Evolutionary conservation across 2,888 invertebrate genomes (phyloP).

Genomic region (Cephus runcator): DNA sequence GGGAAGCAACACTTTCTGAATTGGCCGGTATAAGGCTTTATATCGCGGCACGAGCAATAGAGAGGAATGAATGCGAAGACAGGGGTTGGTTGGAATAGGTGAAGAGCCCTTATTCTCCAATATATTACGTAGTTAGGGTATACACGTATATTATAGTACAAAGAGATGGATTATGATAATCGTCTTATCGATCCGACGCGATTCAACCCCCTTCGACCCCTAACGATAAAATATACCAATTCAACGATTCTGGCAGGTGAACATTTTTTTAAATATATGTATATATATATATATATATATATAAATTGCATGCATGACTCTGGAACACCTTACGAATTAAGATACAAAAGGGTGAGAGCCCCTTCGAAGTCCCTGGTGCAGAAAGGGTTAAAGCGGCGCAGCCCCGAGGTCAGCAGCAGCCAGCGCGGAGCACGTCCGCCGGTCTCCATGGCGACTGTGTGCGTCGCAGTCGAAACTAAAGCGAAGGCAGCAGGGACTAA

Average conservation of each 20-base stretch:
- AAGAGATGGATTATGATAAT: no score
- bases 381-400: not conserved
- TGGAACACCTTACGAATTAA: not conserved
- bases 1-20: not conserved
- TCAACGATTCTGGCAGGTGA: not conserved
- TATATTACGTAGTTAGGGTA: no score
- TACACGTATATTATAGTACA: no score
- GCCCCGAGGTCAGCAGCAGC: not conserved
- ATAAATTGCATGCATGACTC: not conserved
- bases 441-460: conserved; percentile 39
- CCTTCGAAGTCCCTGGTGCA: not conserved
- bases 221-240: not conserved
- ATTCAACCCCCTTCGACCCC: not conserved
- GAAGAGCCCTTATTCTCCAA: not conserved
- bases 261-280: not conserved
- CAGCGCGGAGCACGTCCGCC: not conserved
- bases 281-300: not conserved
- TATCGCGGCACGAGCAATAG: not conserved
- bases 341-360: not conserved
- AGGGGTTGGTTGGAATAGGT: not conserved
- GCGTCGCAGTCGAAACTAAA: conserved; percentile 32
- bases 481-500: conserved; percentile 5
- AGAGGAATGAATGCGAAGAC: not conserved
- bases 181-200: not conserved
- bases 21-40: not conserved